Conservation (phyloP, 1,140 invertebrate genomes). For the Parapsyche elsis region DNA sequence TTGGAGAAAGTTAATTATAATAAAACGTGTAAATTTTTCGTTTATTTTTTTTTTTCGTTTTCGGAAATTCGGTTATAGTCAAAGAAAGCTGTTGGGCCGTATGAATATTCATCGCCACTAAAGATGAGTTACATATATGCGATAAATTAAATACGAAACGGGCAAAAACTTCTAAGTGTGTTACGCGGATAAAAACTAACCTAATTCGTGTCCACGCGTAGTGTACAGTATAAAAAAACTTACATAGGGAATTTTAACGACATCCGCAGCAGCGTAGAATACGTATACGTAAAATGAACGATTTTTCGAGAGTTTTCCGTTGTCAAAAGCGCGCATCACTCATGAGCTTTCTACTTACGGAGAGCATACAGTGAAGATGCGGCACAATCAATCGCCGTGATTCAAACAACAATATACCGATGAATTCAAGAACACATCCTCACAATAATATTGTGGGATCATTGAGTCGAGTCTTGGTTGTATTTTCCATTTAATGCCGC, state of each 20-base stretch:
- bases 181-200: not conserved
- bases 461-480: no score
- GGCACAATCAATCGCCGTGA: no score
- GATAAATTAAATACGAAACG: conserved; percentile 23
- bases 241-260: conserved; percentile 10
- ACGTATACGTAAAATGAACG: not conserved
- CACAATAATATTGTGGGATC: no score
- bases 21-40: not conserved
- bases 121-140: conserved; percentile 19
- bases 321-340: not conserved
- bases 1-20: conserved; percentile 27
- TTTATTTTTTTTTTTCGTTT: not conserved
- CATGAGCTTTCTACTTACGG: no score
- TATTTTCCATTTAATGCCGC: no score
- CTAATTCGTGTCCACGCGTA: not conserved
- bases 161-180: conserved; percentile 15
- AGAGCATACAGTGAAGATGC: not conserved
- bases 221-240: not conserved
- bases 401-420: not conserved
- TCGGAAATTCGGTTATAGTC: not conserved
- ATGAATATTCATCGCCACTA: conserved; percentile 23
- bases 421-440: no score
- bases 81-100: not conserved
- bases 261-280: not conserved
- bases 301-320: not conserved